phyloP scores from a whole-genome alignment of 2,888 invertebrate species.

The Diarsia dahlii region DNA sequence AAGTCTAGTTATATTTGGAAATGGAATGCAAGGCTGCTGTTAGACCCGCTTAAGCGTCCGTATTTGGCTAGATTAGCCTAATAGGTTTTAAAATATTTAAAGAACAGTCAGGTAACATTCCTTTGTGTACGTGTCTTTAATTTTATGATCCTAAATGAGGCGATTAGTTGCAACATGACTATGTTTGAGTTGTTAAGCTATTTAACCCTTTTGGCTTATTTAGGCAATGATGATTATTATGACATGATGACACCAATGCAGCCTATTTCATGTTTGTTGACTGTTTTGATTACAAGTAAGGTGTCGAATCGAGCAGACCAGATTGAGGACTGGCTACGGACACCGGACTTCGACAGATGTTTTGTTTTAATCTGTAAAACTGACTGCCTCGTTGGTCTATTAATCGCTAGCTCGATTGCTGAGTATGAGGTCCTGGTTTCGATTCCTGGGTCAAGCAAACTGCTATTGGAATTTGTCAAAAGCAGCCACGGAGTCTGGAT shows the following conservation, averaged over 20 bases:
- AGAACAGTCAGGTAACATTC: slow-evolving; percentile 11
- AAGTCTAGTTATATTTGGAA: slow-evolving; percentile 3
- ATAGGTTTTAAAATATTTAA: slow-evolving; percentile 30
- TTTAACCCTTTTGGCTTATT: background rate
- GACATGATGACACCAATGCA: background rate
- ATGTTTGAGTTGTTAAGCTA: background rate
- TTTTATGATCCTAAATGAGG: slow-evolving; percentile 34
- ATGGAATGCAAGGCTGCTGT: background rate
- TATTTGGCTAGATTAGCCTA: slow-evolving; percentile 14
- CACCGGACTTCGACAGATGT: too few relatives aligned
- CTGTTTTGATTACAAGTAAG: background rate
- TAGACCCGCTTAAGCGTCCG: background rate
- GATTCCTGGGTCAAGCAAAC: too few relatives aligned
- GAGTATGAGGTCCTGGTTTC: too few relatives aligned
- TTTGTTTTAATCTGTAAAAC: too few relatives aligned
- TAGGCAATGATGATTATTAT: too few relatives aligned
- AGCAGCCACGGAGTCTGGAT: too few relatives aligned
- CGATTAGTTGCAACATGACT: slow-evolving; percentile 21
- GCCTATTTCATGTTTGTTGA: background rate
- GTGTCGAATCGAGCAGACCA: background rate
- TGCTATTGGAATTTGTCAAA: too few relatives aligned
- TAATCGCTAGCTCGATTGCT: too few relatives aligned
- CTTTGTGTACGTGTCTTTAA: background rate
- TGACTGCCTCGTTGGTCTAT: too few relatives aligned
- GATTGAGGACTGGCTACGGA: too few relatives aligned